phyloP scores from a whole-genome alignment of 2,888 invertebrate genomes.

The Scaptomyza tumidula region DNA sequence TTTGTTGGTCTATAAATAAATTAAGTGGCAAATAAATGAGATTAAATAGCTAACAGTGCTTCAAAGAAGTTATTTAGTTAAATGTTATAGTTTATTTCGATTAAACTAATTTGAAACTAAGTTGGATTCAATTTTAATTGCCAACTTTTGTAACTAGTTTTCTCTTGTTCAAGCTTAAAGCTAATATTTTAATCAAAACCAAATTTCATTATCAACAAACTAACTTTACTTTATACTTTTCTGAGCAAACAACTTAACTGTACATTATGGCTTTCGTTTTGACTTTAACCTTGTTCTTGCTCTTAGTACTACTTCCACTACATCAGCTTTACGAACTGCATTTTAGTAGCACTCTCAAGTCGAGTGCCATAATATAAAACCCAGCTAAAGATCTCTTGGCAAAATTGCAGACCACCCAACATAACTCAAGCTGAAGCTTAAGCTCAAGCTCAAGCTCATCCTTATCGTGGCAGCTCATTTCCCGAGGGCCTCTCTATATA shows the following conservation, averaged over 20 bases:
- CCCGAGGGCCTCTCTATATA: slow-evolving; percentile 23
- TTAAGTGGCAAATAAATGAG: background rate
- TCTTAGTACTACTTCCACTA: slow-evolving; percentile 8
- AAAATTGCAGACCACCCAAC: slow-evolving; percentile 8
- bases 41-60: background rate
- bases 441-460: slow-evolving; percentile 12
- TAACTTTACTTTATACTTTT: background rate
- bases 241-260: slow-evolving; percentile 11
- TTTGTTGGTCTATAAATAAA: too few relatives aligned
- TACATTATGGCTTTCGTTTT: slow-evolving; percentile 11
- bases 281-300: slow-evolving; percentile 7
- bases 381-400: background rate
- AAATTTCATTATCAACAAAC: slow-evolving; percentile 11
- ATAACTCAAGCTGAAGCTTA: slow-evolving; percentile 8
- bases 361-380: slow-evolving; percentile 31
- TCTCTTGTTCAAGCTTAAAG: background rate
- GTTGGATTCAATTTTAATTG: background rate
- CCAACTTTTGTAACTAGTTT: background rate
- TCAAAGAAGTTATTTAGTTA: background rate
- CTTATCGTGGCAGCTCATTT: slow-evolving; percentile 17
- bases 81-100: background rate
- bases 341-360: slow-evolving; percentile 30
- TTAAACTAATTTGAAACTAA: background rate
- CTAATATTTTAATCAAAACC: background rate
- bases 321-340: slow-evolving; percentile 46